Conservation (phyloP, 2,888 invertebrate genomes). For the Rhimphoctona megacephalus region DNA sequence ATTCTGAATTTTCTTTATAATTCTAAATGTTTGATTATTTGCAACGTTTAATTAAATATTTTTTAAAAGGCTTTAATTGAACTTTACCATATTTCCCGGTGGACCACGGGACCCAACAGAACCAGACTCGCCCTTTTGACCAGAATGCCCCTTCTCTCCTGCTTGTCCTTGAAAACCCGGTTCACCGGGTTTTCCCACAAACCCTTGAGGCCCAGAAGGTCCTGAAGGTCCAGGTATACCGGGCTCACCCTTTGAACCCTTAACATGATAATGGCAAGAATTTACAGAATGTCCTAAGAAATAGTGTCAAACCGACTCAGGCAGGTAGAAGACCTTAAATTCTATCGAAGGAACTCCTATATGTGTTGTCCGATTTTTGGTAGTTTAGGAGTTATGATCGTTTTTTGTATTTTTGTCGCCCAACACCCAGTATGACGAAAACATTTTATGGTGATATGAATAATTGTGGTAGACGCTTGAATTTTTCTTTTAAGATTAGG, state of each 20-base stretch:
- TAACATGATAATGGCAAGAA: neutral
- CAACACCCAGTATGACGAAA: too few relatives aligned
- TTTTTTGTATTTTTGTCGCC: too few relatives aligned
- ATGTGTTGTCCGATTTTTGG: too few relatives aligned
- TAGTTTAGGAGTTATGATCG: too few relatives aligned
- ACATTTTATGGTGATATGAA: too few relatives aligned
- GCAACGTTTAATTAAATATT: neutral
- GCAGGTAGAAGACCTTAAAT: too few relatives aligned
- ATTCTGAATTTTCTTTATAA: too few relatives aligned
- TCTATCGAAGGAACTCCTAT: too few relatives aligned
- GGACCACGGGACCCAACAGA: conserved; percentile 84
- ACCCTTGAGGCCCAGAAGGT: conserved; percentile 80
- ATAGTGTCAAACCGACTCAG: too few relatives aligned
- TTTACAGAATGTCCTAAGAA: neutral
- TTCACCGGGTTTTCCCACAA: conserved; percentile 83
- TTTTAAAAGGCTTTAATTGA: neutral
- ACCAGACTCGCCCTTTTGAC: conserved; percentile 85
- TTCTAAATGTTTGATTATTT: too few relatives aligned
- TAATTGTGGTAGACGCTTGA: too few relatives aligned
- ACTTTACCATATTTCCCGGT: conserved; percentile 83
- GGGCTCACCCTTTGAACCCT: conserved; percentile 72
- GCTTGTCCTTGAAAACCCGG: conserved; percentile 83
- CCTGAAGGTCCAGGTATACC: conserved; percentile 81
- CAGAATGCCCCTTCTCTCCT: conserved; percentile 84
- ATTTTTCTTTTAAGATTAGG: too few relatives aligned